Evolutionary conservation across 1,140 invertebrate species (phyloP).

Genomic region (Dufourea novaeangliae): DNA sequence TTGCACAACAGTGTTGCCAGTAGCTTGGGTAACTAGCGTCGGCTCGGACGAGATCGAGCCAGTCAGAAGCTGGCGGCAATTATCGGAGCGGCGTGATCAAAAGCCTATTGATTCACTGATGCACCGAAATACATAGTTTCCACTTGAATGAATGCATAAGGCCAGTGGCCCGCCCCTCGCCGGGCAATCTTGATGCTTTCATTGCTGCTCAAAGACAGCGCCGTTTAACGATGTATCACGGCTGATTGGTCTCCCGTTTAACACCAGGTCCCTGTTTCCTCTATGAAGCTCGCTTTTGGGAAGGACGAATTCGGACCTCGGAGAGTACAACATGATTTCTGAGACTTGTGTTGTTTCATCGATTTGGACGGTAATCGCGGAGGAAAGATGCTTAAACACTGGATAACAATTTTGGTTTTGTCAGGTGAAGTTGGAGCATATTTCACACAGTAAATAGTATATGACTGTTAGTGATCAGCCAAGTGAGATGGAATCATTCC

Average conservation of each 20-base stretch:
- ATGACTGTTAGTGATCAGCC: too few relatives aligned
- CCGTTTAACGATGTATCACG: not conserved
- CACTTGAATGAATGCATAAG: slow-evolving; percentile 15
- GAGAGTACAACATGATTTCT: not conserved
- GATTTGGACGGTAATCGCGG: too few relatives aligned
- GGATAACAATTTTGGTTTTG: too few relatives aligned
- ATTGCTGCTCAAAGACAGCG: not conserved
- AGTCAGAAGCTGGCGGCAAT: slow-evolving; percentile 20
- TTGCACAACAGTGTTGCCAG: not conserved
- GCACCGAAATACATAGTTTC: slow-evolving; percentile 29
- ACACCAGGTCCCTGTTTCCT: not conserved
- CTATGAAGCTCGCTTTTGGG: not conserved
- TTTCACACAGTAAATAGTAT: not conserved
- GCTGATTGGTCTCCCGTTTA: slow-evolving; percentile 4
- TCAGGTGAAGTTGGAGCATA: too few relatives aligned
- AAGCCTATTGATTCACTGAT: slow-evolving; percentile 34
- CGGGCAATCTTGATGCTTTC: not conserved
- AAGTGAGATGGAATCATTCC: too few relatives aligned
- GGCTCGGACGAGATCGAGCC: not conserved
- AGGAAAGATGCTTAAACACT: too few relatives aligned
- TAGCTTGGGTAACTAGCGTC: slow-evolving; percentile 5
- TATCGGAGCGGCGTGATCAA: slow-evolving; percentile 21
- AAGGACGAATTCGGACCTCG: not conserved
- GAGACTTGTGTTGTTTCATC: not conserved
- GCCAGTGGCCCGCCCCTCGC: not conserved